These are phyloP conservation scores for Semicossyphus pulcher DNA, from an alignment of 2,113 vertebrate species.

Conservation along the genomic window DNA sequence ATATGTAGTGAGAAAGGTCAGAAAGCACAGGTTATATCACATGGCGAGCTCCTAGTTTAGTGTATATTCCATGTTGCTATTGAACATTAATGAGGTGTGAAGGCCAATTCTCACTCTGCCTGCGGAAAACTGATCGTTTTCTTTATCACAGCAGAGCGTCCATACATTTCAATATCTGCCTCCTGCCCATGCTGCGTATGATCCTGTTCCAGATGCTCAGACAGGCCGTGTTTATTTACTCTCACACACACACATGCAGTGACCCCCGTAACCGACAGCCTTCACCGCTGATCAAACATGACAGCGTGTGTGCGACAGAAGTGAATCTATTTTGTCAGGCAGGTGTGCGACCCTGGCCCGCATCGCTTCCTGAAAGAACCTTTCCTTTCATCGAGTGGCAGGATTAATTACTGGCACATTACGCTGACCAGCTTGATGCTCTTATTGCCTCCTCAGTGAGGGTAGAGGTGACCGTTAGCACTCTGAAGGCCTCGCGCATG, in stretches of 20 bases:
- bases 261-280: neutral
- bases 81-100: conserved; percentile 23
- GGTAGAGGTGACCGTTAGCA: neutral
- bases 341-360: conserved; percentile 9
- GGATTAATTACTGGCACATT: conserved; percentile 57
- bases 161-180: neutral
- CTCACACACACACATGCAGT: neutral
- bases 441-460: neutral
- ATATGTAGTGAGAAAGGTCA: neutral
- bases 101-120: conserved; percentile 26
- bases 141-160: conserved; percentile 22
- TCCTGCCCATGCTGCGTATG: neutral
- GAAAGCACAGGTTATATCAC: conserved; percentile 5
- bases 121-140: conserved; percentile 23
- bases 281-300: conserved; percentile 31
- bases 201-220: neutral
- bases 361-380: conserved; percentile 37
- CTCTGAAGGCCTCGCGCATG: conserved; percentile 3
- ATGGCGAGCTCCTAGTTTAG: conserved; percentile 3
- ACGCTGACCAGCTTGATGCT: conserved; percentile 16
- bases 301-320: conserved; percentile 13
- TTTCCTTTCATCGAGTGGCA: conserved; percentile 34
- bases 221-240: conserved; percentile 16
- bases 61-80: neutral
- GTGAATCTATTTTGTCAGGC: conserved; percentile 48